Evolutionary conservation across 2,797 vertebrate species (phyloP).

Genomic region (Pteronotus mesoamericanus): DNA sequence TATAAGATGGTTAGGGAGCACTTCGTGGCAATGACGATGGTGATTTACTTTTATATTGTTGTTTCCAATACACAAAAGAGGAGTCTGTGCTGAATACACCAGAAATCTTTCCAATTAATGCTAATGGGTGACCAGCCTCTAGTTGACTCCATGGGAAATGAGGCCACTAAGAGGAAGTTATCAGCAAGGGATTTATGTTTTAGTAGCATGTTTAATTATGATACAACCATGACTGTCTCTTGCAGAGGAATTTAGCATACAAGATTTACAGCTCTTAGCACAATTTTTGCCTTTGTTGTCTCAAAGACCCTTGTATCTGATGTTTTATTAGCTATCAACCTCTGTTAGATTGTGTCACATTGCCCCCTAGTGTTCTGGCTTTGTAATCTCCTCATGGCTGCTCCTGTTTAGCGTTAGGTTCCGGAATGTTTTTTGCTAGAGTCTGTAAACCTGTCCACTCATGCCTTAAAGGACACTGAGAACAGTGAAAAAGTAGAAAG

Average conservation of each 20-base stretch:
- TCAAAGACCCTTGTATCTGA: slow-evolving; percentile 44
- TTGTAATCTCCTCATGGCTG: neutral
- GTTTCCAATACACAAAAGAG: slow-evolving; percentile 38
- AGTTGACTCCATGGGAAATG: slow-evolving; percentile 45
- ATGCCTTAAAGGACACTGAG: neutral
- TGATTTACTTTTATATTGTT: slow-evolving; percentile 37
- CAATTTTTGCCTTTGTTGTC: slow-evolving; percentile 79
- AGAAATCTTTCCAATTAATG: slow-evolving; percentile 56
- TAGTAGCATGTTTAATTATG: slow-evolving; percentile 71
- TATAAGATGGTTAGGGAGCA: neutral
- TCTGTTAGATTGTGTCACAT: slow-evolving; percentile 75
- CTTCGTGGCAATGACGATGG: neutral
- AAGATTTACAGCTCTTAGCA: slow-evolving; percentile 57
- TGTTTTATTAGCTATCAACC: neutral
- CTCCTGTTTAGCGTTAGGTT: neutral
- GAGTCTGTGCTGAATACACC: slow-evolving; percentile 24
- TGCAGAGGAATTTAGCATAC: slow-evolving; percentile 55
- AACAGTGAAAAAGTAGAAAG: neutral
- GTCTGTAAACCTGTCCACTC: neutral
- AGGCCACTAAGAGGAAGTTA: slow-evolving; percentile 62
- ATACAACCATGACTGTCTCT: slow-evolving; percentile 69
- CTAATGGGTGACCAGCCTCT: slow-evolving; percentile 37
- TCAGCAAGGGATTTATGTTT: slow-evolving; percentile 63
- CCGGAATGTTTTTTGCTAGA: neutral
- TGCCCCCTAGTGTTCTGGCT: slow-evolving; percentile 80